Conservation (phyloP, 2,888 invertebrate genomes). For the Pachydiplax longipennis region DNA sequence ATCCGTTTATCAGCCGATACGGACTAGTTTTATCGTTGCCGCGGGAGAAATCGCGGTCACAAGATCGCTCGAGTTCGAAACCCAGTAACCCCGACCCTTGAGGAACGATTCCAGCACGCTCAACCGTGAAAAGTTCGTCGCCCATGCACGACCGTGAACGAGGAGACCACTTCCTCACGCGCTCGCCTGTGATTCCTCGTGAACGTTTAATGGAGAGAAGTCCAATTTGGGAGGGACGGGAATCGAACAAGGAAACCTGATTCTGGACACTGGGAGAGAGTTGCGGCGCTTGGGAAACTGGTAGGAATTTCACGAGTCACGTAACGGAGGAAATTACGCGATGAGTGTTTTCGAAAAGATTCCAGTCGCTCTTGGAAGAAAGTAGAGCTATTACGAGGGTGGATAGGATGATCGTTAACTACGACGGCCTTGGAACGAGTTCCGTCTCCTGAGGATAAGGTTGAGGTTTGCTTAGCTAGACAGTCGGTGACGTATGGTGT, state of each 20-base stretch:
- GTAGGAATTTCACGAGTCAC: neutral
- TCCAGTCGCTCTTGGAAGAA: too few species aligned
- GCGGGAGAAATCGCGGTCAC: neutral
- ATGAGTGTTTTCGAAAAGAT: too few species aligned
- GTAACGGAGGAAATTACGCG: neutral
- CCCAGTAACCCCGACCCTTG: neutral
- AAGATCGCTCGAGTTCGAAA: neutral
- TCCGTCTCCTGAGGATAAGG: too few species aligned
- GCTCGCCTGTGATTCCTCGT: neutral
- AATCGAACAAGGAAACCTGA: neutral
- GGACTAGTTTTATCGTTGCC: neutral
- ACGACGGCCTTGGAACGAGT: too few species aligned
- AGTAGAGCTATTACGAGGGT: too few species aligned
- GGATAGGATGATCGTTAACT: too few species aligned
- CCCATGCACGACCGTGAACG: conserved; percentile 2
- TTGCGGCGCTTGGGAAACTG: neutral
- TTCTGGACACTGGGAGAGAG: neutral
- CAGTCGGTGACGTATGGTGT: too few species aligned
- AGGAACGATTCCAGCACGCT: neutral
- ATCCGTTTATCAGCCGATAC: too few species aligned
- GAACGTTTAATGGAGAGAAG: neutral
- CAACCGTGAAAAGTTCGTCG: neutral
- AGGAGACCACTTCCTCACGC: neutral
- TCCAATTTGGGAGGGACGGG: neutral
- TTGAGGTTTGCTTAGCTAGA: too few species aligned